These are phyloP conservation scores for Sinocyclocheilus rhinocerous DNA, from an alignment of 2,113 vertebrate species.

Conservation along the genomic window DNA sequence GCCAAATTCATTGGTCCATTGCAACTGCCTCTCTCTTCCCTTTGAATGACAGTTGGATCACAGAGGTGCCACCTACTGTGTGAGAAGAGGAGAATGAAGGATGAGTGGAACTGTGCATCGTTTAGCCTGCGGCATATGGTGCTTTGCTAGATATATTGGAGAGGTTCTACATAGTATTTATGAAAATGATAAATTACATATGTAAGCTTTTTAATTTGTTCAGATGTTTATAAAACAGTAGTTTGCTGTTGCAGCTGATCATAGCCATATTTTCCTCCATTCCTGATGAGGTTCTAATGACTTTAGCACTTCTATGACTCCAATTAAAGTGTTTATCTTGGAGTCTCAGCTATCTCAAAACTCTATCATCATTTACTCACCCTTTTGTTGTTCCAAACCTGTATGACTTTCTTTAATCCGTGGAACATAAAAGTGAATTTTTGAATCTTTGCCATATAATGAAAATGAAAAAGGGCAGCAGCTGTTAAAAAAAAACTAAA, in stretches of 20 bases:
- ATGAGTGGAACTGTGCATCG: background rate
- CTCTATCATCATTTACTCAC: background rate
- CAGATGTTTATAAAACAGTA: background rate
- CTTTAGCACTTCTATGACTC: background rate
- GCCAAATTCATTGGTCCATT: conserved; percentile 6
- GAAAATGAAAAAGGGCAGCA: background rate
- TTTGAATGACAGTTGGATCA: conserved; percentile 9
- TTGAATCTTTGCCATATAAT: background rate
- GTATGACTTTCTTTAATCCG: background rate
- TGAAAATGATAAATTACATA: background rate
- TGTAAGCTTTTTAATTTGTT: background rate
- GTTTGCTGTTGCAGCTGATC: background rate
- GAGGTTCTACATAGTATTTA: background rate
- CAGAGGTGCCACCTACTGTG: conserved; percentile 13
- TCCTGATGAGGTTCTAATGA: background rate
- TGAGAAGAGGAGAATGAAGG: background rate
- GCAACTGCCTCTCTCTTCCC: conserved; percentile 1
- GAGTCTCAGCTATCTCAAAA: background rate
- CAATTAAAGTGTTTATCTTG: background rate
- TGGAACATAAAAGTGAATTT: background rate
- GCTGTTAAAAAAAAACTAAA: background rate
- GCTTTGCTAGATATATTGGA: conserved; percentile 9
- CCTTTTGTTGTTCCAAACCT: background rate
- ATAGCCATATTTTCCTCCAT: background rate
- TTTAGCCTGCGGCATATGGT: background rate